A percentile compares a stretch with the other conserved stretches of the same genome.
These are phyloP conservation scores for Poeciliopsis presidionis DNA, from an alignment of 2,797 vertebrate species.

Conservation along the genomic window DNA sequence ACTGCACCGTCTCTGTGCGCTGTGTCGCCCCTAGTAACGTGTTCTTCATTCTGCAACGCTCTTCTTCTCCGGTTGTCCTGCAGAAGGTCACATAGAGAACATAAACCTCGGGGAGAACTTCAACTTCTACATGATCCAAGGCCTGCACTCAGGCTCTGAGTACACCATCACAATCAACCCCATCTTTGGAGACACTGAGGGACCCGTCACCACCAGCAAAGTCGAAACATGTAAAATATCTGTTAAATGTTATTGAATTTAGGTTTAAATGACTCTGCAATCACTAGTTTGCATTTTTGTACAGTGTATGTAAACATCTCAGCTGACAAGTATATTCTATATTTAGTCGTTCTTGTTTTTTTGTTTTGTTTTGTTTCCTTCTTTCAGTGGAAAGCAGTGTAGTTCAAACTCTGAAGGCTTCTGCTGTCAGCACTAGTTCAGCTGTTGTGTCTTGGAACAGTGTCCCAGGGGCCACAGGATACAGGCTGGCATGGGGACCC, in stretches of 20 bases:
- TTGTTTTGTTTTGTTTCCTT: conserved; percentile 15
- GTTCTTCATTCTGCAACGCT: not conserved
- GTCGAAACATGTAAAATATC: conserved; percentile 81
- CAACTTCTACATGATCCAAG: conserved; percentile 90
- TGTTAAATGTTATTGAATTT: not conserved
- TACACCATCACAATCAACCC: conserved; percentile 88
- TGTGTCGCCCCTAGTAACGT: not conserved
- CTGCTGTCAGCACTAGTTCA: conserved; percentile 81
- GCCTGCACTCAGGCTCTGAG: conserved; percentile 82
- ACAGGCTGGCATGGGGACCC: conserved; percentile 89
- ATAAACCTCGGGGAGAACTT: conserved; percentile 85
- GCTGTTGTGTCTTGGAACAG: conserved; percentile 86
- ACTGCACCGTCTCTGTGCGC: conserved; percentile 10
- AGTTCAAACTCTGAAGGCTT: conserved; percentile 84
- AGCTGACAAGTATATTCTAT: not conserved
- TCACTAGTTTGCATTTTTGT: not conserved
- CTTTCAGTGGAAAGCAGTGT: conserved; percentile 87
- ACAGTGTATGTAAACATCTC: not conserved
- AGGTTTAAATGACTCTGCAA: not conserved
- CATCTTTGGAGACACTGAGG: conserved; percentile 88
- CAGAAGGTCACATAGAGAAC: conserved; percentile 88
- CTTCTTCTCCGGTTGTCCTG: not conserved
- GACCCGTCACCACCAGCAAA: conserved; percentile 77
- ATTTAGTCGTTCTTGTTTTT: not conserved
- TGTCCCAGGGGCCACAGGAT: conserved; percentile 87